Evolutionary conservation across 2,113 vertebrate species (phyloP).

Genomic region (Antechinus flavipes): DNA sequence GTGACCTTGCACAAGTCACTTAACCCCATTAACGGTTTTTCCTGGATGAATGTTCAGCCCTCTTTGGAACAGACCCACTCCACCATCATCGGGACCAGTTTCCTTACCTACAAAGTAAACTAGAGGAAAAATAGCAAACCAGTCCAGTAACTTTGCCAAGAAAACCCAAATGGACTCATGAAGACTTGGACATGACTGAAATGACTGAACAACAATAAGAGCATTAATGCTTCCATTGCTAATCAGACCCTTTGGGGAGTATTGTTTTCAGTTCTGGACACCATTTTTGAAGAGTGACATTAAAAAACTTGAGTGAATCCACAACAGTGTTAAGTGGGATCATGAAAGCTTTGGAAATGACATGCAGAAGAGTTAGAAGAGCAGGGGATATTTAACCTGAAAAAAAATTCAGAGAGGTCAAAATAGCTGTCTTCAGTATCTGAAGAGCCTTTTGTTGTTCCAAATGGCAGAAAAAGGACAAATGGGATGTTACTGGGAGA

Average conservation of each 20-base stretch:
- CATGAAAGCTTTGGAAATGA: neutral
- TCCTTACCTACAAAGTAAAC: neutral
- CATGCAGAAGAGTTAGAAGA: neutral
- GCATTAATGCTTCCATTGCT: neutral
- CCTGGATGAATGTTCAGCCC: no score
- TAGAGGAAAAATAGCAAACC: neutral
- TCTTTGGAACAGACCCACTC: no score
- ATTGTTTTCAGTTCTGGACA: neutral
- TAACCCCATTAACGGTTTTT: neutral
- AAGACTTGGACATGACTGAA: neutral
- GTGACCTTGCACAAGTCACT: neutral
- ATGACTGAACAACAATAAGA: neutral
- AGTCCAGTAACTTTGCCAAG: neutral
- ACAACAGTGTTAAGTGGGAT: neutral
- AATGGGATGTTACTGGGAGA: neutral
- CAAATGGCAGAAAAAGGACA: neutral
- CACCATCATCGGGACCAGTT: neutral
- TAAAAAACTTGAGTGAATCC: neutral
- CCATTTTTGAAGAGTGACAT: neutral
- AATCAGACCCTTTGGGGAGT: neutral
- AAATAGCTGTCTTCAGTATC: neutral
- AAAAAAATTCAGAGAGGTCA: neutral
- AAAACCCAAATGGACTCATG: neutral
- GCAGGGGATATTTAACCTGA: neutral
- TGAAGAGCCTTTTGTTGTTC: neutral